phyloP scores from a whole-genome alignment of 2,797 vertebrate genomes.

The Remorina albescens region DNA sequence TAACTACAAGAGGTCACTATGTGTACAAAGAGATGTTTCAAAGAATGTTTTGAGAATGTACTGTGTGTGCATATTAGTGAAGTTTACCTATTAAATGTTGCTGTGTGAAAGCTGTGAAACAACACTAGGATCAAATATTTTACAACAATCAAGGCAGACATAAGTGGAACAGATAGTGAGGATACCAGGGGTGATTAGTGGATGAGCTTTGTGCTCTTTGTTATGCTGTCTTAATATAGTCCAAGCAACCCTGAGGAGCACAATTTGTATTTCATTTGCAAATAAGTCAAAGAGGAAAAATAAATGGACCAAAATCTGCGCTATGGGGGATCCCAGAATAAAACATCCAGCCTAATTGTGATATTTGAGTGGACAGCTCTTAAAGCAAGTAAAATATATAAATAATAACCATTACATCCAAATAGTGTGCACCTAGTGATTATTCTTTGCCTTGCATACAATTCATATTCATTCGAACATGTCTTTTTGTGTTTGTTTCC shows the following conservation, averaged over 20 bases:
- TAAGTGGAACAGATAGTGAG: slow-evolving; percentile 1
- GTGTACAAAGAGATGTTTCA: neutral
- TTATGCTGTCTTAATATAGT: neutral
- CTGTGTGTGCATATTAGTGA: neutral
- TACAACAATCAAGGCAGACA: neutral
- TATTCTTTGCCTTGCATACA: neutral
- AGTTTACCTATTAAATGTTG: neutral
- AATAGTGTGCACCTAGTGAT: neutral
- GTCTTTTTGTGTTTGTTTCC: neutral
- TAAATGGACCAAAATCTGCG: neutral
- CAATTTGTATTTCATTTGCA: neutral
- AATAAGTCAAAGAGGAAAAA: neutral
- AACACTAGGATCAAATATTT: neutral
- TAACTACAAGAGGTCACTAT: neutral
- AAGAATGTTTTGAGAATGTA: neutral
- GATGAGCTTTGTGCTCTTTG: neutral
- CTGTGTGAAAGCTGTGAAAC: neutral
- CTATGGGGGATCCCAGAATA: neutral
- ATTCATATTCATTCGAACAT: neutral
- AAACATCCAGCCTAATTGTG: neutral
- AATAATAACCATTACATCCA: no score
- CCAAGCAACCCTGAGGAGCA: no score
- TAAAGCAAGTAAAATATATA: no score
- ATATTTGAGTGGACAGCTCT: neutral
- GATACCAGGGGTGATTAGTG: neutral